Conservation (phyloP, 2,888 invertebrate genomes). For the Pycnomerus fuliginosus region DNA sequence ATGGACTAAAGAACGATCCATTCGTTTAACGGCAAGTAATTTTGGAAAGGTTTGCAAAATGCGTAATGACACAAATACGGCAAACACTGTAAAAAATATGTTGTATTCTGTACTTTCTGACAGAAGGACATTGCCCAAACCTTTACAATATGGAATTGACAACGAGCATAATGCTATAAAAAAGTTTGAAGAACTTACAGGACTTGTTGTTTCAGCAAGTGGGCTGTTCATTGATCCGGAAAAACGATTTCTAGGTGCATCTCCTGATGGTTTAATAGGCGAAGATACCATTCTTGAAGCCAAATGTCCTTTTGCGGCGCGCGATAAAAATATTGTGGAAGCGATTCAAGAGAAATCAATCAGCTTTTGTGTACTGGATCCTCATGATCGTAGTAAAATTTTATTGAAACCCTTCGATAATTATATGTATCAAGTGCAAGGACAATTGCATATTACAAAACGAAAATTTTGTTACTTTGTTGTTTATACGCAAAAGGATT, state of each 20-base stretch:
- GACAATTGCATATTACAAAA: too few species aligned
- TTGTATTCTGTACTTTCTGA: background rate
- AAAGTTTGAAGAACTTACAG: conserved; percentile 13
- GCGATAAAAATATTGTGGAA: conserved; percentile 9
- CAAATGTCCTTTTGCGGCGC: conserved; percentile 27
- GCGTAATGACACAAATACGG: background rate
- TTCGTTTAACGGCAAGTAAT: conserved; percentile 1
- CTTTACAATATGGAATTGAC: conserved; percentile 17
- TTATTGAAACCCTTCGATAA: too few species aligned
- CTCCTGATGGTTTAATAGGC: conserved; percentile 31
- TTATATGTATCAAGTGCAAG: too few species aligned
- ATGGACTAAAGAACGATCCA: background rate
- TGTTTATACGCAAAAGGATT: too few species aligned
- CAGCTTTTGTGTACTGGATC: background rate
- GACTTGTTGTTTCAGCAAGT: conserved; percentile 21
- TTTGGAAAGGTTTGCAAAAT: conserved; percentile 3
- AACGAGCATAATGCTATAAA: conserved; percentile 14
- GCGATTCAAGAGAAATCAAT: conserved; percentile 1
- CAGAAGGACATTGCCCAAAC: background rate
- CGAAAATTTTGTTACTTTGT: too few species aligned
- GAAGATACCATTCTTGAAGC: conserved; percentile 29
- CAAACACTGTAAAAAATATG: conserved; percentile 1
- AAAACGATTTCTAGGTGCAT: conserved; percentile 27
- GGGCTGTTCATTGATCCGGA: conserved; percentile 35
- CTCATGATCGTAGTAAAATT: too few species aligned